Conservation (phyloP, 2,888 invertebrate species). For the Dryocosmus kuriphilus region DNA sequence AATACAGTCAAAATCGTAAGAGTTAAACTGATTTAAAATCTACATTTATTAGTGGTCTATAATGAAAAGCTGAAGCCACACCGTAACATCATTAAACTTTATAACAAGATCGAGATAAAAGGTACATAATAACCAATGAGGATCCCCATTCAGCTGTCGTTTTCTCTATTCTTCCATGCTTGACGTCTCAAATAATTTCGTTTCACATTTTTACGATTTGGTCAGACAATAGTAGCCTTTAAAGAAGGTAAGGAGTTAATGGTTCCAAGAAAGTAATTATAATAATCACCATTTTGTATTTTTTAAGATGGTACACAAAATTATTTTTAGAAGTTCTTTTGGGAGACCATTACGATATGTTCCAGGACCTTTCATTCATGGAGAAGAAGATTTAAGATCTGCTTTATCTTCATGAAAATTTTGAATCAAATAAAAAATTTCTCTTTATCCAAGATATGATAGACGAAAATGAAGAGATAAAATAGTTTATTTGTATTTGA, state of each 20-base stretch:
- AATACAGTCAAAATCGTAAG: neutral
- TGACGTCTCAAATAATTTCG: conserved; percentile 21
- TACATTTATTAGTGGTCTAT: neutral
- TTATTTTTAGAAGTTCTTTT: neutral
- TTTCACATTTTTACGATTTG: conserved; percentile 24
- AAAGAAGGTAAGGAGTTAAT: neutral
- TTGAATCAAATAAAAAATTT: too few relatives aligned
- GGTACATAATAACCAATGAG: neutral
- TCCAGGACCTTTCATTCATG: too few relatives aligned
- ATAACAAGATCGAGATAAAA: neutral
- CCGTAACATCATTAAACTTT: neutral
- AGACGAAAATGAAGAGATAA: too few relatives aligned
- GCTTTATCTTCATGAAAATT: too few relatives aligned
- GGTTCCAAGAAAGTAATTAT: conserved; percentile 2
- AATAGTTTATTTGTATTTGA: too few relatives aligned
- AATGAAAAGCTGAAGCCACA: neutral
- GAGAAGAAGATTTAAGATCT: too few relatives aligned
- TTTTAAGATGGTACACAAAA: neutral
- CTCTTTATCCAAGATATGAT: too few relatives aligned
- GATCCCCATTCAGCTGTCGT: neutral
- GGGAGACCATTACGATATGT: neutral
- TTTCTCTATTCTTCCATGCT: conserved; percentile 17
- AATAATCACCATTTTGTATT: neutral
- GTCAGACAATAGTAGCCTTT: conserved; percentile 19
- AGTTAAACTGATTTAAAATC: neutral